Conservation (phyloP, 2,797 vertebrate genomes). For the Labeo calbasu region DNA sequence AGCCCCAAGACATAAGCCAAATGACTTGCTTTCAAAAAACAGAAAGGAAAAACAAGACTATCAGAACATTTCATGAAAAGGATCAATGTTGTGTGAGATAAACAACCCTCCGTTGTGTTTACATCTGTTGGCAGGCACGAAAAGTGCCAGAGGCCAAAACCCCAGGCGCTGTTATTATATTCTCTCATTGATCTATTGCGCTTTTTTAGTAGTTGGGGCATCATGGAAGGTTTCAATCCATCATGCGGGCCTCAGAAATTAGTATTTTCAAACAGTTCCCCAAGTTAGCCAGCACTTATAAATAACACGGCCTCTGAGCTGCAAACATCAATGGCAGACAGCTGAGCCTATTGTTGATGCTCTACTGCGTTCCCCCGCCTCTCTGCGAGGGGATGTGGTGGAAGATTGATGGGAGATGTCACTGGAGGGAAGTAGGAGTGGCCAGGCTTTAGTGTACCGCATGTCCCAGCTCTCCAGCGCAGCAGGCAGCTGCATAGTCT, state of each 20-base stretch:
- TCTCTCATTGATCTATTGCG: conserved; percentile 48
- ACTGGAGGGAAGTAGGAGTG: conserved; percentile 77
- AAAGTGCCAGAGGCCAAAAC: conserved; percentile 52
- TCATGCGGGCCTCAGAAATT: conserved; percentile 47
- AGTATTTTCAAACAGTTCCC: conserved; percentile 48
- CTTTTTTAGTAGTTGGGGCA: conserved; percentile 47
- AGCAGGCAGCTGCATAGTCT: conserved; percentile 74
- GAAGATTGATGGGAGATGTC: conserved; percentile 82
- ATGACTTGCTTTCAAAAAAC: conserved; percentile 54
- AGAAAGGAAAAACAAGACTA: conserved; percentile 20
- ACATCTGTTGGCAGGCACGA: conserved; percentile 54
- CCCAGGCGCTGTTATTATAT: conserved; percentile 42
- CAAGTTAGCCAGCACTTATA: conserved; percentile 47
- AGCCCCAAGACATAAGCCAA: conserved; percentile 50
- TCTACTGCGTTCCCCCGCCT: conserved; percentile 68
- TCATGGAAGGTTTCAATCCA: conserved; percentile 46
- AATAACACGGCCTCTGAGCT: conserved; percentile 50
- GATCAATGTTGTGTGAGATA: conserved; percentile 55
- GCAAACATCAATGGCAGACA: conserved; percentile 51
- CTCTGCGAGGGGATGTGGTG: conserved; percentile 71
- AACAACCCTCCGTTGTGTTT: conserved; percentile 61
- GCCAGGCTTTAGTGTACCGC: conserved; percentile 75
- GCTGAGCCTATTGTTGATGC: conserved; percentile 55
- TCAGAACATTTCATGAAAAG: conserved; percentile 59
- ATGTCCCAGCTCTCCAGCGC: conserved; percentile 74